phyloP scores from a whole-genome alignment of 2,797 vertebrate species.

The Mus caroli region DNA sequence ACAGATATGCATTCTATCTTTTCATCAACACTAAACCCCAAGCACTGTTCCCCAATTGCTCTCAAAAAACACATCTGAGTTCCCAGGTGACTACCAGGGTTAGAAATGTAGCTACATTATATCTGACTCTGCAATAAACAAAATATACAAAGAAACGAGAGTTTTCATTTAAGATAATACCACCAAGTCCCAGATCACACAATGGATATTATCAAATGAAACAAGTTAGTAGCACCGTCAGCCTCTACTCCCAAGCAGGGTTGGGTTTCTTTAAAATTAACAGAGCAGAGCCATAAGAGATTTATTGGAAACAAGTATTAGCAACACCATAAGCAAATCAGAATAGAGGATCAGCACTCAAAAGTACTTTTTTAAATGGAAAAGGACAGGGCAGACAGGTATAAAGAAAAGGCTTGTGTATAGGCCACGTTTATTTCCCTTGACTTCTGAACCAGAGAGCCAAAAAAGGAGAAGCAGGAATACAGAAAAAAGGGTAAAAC shows the following conservation, averaged over 20 bases:
- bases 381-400: not conserved
- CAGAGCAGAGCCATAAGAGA: not conserved
- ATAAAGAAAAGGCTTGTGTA: not conserved
- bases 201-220: conserved; percentile 39
- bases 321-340: not conserved
- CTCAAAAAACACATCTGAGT: conserved; percentile 6
- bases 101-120: not conserved
- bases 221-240: not conserved
- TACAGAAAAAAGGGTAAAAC: not conserved
- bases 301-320: conserved; percentile 50
- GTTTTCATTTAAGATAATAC: not conserved
- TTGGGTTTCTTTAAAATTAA: conserved; percentile 26
- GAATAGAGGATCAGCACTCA: conserved; percentile 23
- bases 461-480: not conserved
- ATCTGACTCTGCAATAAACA: conserved; percentile 25
- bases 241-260: not conserved
- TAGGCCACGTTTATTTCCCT: not conserved
- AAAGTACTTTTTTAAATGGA: not conserved
- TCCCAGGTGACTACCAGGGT: not conserved
- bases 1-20: not conserved
- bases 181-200: not conserved
- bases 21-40: conserved; percentile 3
- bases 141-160: conserved; percentile 43
- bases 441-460: not conserved
- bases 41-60: not conserved